A percentile compares a stretch with the other conserved stretches of the same genome.
Conservation (phyloP, 1,140 invertebrate species). For the Zaprionus kolodkinae region DNA sequence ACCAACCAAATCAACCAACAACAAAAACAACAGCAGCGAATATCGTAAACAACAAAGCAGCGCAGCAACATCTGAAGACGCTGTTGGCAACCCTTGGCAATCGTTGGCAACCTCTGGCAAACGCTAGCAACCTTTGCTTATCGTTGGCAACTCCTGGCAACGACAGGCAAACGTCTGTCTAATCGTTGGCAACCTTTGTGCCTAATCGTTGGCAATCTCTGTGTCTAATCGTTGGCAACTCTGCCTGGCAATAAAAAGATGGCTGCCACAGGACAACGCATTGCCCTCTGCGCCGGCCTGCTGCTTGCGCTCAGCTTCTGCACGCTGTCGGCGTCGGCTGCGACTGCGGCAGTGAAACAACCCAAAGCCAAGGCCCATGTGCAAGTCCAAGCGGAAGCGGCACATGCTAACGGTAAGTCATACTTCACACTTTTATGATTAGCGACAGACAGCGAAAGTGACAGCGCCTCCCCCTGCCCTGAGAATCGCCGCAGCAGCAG, state of each 20-base stretch:
- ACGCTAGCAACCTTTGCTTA: background rate
- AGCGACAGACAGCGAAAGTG: slow-evolving; percentile 64
- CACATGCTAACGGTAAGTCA: slow-evolving; percentile 58
- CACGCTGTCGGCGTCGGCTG: background rate
- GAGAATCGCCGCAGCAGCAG: slow-evolving; percentile 9
- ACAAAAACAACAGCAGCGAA: slow-evolving; percentile 5
- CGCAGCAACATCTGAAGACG: slow-evolving; percentile 13
- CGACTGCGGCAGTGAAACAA: slow-evolving; percentile 5
- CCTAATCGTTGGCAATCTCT: background rate
- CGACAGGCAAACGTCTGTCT: no score
- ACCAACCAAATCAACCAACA: slow-evolving; percentile 7
- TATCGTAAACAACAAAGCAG: background rate
- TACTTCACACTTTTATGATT: slow-evolving; percentile 47
- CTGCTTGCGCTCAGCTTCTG: slow-evolving; percentile 38
- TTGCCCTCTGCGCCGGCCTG: background rate
- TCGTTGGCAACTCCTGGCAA: no score
- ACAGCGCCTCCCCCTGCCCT: slow-evolving; percentile 18
- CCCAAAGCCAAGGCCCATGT: slow-evolving; percentile 46
- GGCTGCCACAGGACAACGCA: background rate
- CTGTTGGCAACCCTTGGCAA: background rate
- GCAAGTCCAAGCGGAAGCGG: slow-evolving; percentile 56
- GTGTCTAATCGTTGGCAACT: no score
- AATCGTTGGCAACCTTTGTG: background rate
- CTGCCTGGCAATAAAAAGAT: background rate
- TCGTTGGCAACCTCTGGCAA: background rate